Evolutionary conservation across 2,113 vertebrate species (phyloP).

Genomic region (Myanophis thanlyinensis): DNA sequence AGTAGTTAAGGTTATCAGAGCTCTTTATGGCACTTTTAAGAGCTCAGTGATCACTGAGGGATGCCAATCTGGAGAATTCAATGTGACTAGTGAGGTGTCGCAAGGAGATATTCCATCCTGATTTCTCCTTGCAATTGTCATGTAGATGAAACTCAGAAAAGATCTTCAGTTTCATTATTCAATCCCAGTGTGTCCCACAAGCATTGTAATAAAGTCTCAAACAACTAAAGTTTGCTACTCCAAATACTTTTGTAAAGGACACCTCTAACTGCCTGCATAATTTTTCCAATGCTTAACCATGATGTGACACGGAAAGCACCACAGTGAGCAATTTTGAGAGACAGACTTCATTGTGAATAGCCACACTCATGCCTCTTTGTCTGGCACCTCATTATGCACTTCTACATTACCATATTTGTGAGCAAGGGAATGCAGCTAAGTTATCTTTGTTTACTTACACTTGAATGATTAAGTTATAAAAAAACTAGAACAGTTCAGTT

Average conservation of each 20-base stretch:
- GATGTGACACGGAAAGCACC: neutral
- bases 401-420: neutral
- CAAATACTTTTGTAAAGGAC: slow-evolving; percentile 4
- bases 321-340: neutral
- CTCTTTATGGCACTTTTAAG: slow-evolving; percentile 29
- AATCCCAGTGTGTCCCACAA: slow-evolving; percentile 13
- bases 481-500: neutral
- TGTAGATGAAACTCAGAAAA: slow-evolving; percentile 11
- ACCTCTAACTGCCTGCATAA: neutral
- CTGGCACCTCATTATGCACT: neutral
- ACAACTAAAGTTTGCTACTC: slow-evolving; percentile 7
- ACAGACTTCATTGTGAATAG: neutral
- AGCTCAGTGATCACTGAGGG: neutral
- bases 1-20: neutral
- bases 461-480: neutral
- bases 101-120: slow-evolving; percentile 31
- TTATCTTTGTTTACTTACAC: neutral
- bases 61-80: slow-evolving; percentile 33
- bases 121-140: slow-evolving; percentile 28
- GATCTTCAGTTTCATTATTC: slow-evolving; percentile 21
- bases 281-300: slow-evolving; percentile 21
- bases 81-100: slow-evolving; percentile 15
- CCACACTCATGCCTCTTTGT: neutral
- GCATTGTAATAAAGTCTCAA: slow-evolving; percentile 5
- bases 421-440: neutral